Percentiles rank a stretch among this genome's conserved stretches.
Evolutionary conservation across 2,113 vertebrate genomes (phyloP).

Genomic region (Thermophis baileyi): DNA sequence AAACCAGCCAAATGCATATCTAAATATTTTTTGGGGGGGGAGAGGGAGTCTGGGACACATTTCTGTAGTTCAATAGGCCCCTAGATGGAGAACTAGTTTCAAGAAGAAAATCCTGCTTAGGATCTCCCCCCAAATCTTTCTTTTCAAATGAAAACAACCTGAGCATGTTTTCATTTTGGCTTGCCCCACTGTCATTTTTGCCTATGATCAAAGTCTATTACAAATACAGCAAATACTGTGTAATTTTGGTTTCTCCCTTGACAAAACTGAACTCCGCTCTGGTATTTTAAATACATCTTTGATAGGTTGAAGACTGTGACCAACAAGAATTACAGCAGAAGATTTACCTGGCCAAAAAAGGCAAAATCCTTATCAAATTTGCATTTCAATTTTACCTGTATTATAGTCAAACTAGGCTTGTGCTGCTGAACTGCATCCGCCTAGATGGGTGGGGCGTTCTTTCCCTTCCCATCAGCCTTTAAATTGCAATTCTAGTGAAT

Average conservation of each 20-base stretch:
- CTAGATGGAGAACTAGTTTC: not conserved
- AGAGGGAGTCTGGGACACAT: not conserved
- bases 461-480: constrained; percentile 7
- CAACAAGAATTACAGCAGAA: not conserved
- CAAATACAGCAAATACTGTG: not conserved
- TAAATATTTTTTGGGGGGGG: too few species aligned
- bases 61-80: not conserved
- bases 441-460: not conserved
- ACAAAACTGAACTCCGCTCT: not conserved
- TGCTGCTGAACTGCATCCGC: not conserved
- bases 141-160: not conserved
- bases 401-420: fast-evolving
- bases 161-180: not conserved
- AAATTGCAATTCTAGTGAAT: not conserved
- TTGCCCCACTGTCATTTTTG: not conserved
- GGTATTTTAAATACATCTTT: not conserved
- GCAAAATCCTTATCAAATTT: too few species aligned
- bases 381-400: not conserved
- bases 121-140: not conserved
- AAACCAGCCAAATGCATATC: not conserved
- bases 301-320: not conserved
- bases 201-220: not conserved
- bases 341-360: too few species aligned
- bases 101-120: not conserved
- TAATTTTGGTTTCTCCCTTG: not conserved